Base-by-base conservation (phyloP, 2,888 invertebrate genomes). In the Celastrina argiolus region DNA sequence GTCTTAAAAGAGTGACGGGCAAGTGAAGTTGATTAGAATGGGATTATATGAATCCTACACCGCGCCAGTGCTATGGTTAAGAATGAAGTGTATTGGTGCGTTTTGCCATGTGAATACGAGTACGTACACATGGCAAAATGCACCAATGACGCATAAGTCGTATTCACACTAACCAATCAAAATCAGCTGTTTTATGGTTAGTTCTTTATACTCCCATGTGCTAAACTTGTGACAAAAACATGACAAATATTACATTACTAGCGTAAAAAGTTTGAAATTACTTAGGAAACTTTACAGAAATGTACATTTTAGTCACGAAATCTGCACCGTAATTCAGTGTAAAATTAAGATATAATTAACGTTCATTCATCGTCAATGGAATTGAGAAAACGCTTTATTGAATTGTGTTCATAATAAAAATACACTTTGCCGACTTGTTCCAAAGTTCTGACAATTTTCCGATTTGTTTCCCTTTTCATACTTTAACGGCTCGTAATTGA, bases 401-500 rank as follows among this genome's bases (percentile, higher is more conserved):
- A 61, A 61, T 36, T 61, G 31, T 58, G 7, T 58, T n/a, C 28
- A 7, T 16, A 56, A 67, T 64, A 63, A 63, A 66, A 66, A 63
- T n/a, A 67, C 56, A 58, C 42, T 56, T 51, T 39, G 59, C 34
- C 26, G 64, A 65, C 36, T 34, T 61, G 58, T 64, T 64, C 42
- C 18, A 28, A 67, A 67, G 64, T 67, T 67, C 39, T 64, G 67
- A 64, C 63, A 61, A 65, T 68, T 68, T 64, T 66, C 51, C 56
- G 68, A 68, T 66, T 66, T 66, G 66, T 66, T 68, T 64, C 14
- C 61, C 68, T 66, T 66, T 68, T 56, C 61, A 63, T 68, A 66
- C 68, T 68, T 68, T 61, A 64, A 26, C 66, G 56, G 66, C 61
- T 68, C 66, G 66, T 68, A 68, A 68, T 66, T 66, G 68, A 68